Conservation (phyloP, 1,140 invertebrate species). For the Cydia amplana region DNA sequence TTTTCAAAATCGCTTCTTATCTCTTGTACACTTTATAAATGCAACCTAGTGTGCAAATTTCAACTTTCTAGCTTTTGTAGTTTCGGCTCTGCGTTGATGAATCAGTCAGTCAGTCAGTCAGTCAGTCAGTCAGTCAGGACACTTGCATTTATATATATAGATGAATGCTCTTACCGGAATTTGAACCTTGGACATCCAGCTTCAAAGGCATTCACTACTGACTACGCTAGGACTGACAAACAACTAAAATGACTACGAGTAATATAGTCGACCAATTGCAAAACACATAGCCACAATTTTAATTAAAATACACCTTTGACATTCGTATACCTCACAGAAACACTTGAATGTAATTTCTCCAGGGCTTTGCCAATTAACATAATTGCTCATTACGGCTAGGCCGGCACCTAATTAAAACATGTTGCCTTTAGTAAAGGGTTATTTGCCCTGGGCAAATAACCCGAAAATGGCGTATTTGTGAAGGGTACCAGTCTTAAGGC, state of each 20-base stretch:
- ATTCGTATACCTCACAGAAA: neutral
- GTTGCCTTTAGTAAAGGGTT: conserved; percentile 5
- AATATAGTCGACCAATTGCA: neutral
- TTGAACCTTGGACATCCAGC: too few species aligned
- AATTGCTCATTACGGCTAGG: conserved; percentile 26
- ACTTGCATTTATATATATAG: too few species aligned
- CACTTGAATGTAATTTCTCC: conserved; percentile 1
- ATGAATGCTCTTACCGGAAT: too few species aligned
- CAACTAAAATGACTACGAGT: neutral
- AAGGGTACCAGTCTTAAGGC: neutral
- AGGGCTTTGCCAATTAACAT: conserved; percentile 11
- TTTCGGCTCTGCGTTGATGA: too few species aligned
- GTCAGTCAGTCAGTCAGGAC: too few species aligned
- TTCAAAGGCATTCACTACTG: too few species aligned
- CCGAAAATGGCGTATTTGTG: neutral
- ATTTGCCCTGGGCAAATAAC: conserved; percentile 14
- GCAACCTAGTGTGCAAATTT: too few species aligned
- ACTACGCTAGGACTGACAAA: too few species aligned
- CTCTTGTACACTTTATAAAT: too few species aligned
- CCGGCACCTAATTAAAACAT: conserved; percentile 23
- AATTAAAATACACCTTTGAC: neutral
- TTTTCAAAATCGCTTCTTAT: too few species aligned
- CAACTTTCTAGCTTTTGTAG: too few species aligned
- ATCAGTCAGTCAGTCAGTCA: too few species aligned
- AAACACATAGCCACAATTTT: neutral